Conservation (phyloP, 1,140 invertebrate species). For the Lordiphosa stackelbergi region DNA sequence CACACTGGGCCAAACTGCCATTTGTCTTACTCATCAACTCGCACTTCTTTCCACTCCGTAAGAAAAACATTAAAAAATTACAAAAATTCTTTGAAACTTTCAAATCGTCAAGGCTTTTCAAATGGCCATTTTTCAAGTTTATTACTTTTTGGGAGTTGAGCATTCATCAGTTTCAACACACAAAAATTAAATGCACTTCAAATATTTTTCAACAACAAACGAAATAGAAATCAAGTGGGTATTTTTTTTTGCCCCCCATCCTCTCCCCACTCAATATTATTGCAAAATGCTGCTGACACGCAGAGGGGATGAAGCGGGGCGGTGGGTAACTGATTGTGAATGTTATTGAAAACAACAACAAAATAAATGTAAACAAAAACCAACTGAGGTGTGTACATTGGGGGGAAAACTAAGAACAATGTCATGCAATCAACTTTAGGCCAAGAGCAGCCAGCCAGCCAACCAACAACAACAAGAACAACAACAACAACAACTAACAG, state of each 20-base stretch:
- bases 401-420: conserved; percentile 37
- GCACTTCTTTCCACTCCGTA: conserved; percentile 5
- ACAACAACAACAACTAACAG: conserved; percentile 10
- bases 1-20: conserved; percentile 16
- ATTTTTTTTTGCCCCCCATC: too few relatives aligned
- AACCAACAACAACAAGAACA: not conserved
- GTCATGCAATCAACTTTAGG: conserved; percentile 57
- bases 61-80: not conserved
- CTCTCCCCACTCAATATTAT: conserved; percentile 21
- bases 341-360: conserved; percentile 21
- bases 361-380: conserved; percentile 41
- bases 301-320: not conserved
- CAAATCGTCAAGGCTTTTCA: conserved; percentile 1
- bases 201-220: conserved; percentile 21
- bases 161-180: conserved; percentile 35
- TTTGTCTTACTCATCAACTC: conserved; percentile 42
- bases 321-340: conserved; percentile 28
- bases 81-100: too few relatives aligned
- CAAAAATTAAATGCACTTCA: conserved; percentile 25
- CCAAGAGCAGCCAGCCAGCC: conserved; percentile 34
- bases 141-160: conserved; percentile 27
- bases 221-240: conserved; percentile 27
- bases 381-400: conserved; percentile 1
- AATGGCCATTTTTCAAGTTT: conserved; percentile 45
- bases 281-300: conserved; percentile 16